A percentile compares a stretch with the other conserved stretches of the same genome.
These are phyloP conservation scores for Halcyon malimbica DNA, from an alignment of 2,113 vertebrate genomes.

Conservation along the genomic window DNA sequence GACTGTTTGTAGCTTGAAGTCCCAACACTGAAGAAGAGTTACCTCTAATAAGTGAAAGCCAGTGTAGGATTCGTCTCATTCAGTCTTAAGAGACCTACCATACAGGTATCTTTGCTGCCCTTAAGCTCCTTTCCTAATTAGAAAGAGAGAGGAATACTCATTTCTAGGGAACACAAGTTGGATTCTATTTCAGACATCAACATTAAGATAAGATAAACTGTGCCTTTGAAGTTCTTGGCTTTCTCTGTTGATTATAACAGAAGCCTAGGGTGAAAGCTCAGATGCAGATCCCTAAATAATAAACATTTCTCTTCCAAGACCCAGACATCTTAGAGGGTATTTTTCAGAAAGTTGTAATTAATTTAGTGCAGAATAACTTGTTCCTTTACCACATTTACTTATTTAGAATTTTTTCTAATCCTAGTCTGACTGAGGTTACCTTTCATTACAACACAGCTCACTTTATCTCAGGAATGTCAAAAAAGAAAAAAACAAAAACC, in stretches of 20 bases:
- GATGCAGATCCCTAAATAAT: background rate
- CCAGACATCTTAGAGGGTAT: background rate
- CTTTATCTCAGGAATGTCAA: background rate
- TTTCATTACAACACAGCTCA: background rate
- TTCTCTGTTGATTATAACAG: background rate
- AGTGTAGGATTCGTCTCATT: background rate
- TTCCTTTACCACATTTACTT: background rate
- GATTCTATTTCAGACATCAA: background rate
- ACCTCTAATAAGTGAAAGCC: background rate
- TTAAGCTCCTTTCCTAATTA: background rate
- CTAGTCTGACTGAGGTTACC: background rate
- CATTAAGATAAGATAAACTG: background rate
- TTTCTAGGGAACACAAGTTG: background rate
- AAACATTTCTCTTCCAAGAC: background rate
- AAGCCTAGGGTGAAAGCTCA: background rate
- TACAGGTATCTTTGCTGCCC: background rate
- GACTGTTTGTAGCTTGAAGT: background rate
- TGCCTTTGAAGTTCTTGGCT: background rate
- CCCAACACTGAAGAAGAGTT: background rate
- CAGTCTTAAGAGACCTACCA: background rate
- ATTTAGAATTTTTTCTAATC: background rate
- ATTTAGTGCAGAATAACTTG: background rate
- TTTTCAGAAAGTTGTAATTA: background rate
- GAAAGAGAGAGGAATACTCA: background rate
- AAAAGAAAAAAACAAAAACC: background rate